Base-by-base conservation (phyloP, 2,797 vertebrate species). In the Pangasius krempfi region DNA sequence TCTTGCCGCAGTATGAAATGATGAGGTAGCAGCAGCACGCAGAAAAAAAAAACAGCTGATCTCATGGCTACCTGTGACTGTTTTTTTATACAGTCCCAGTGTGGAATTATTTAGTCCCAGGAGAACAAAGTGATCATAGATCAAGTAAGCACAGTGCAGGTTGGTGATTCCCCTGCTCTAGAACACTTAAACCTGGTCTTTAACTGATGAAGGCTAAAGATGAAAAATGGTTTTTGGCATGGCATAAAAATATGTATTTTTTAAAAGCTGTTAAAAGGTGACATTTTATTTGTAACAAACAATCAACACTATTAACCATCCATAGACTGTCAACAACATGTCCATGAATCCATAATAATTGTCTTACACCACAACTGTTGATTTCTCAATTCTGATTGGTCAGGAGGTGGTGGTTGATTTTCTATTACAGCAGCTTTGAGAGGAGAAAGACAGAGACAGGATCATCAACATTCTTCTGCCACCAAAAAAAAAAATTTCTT, bases 11-110 rank as follows among this genome's bases (percentile, higher is more conserved):
- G 83, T 88, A 78, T 16, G 75, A 87, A 68, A 78, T 52, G 73
- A 79, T 75, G 72, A 88, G 70, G 82, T 60, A 84, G 82, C 82
- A 84, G 70, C 82, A 88, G 64, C 83, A 30, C 20, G 8, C 50
- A 56, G 30, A 5, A 20, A 20, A 58, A 33, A 79, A 50, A 68
- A 84, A 62, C 4, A 73, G 37, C 62, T 44, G 64, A 82, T 25
- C 64, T 84, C 83, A 70, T 54, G 30, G 64, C 64, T 84, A 84
- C 64, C 64, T 54, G 83, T 52, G 47, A 70, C 83, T 84, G 83
- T 54, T 84, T 40, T 73, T 83, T 27, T 73, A 56, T 84, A 62
- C 18, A 27, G 79, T 62, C 37, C 66, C 58, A 68, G 40, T 33
- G 62, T 66, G 62, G 50, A 70, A 70, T 60, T 66, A 40, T 70